A percentile compares a stretch with the other conserved stretches of the same genome.
Conservation (phyloP, 1,140 invertebrate genomes). For the Drosophila pruinosa region DNA sequence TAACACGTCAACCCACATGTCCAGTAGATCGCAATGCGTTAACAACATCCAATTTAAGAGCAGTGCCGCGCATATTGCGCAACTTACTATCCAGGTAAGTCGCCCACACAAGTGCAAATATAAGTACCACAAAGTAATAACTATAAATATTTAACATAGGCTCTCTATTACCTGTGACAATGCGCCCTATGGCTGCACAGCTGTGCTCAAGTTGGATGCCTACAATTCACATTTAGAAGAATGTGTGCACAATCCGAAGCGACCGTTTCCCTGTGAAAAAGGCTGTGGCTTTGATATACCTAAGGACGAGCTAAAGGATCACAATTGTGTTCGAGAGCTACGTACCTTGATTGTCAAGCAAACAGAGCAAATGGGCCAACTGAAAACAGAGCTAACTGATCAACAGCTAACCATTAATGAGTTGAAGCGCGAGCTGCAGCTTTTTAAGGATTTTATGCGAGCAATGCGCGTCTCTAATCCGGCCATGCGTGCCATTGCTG, state of each 20-base stretch:
- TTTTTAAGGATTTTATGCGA: slow-evolving; percentile 95
- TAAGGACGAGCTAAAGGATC: slow-evolving; percentile 96
- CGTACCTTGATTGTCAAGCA: slow-evolving; percentile 92
- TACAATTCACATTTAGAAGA: slow-evolving; percentile 92
- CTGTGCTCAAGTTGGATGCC: slow-evolving; percentile 93
- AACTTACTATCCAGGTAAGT: slow-evolving; percentile 92
- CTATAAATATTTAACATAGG: slow-evolving; percentile 82
- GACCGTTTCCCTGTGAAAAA: slow-evolving; percentile 95
- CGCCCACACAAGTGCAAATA: slow-evolving; percentile 2
- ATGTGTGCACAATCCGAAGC: slow-evolving; percentile 97
- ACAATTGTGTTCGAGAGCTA: slow-evolving; percentile 96
- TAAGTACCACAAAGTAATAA: background rate
- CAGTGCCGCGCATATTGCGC: slow-evolving; percentile 95
- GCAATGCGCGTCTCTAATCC: slow-evolving; percentile 95
- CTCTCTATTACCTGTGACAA: slow-evolving; percentile 96
- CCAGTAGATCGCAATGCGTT: slow-evolving; percentile 95
- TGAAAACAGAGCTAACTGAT: slow-evolving; percentile 93
- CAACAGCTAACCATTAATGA: slow-evolving; percentile 94
- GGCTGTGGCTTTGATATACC: slow-evolving; percentile 97
- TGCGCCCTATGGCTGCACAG: slow-evolving; percentile 92
- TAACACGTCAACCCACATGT: slow-evolving; percentile 95
- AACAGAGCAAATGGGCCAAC: slow-evolving; percentile 92
- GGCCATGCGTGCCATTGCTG: slow-evolving; percentile 92
- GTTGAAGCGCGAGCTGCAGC: slow-evolving; percentile 93
- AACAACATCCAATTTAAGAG: slow-evolving; percentile 92